These are phyloP conservation scores for Aradus depressus DNA, from an alignment of 2,888 invertebrate species.

Conservation along the genomic window DNA sequence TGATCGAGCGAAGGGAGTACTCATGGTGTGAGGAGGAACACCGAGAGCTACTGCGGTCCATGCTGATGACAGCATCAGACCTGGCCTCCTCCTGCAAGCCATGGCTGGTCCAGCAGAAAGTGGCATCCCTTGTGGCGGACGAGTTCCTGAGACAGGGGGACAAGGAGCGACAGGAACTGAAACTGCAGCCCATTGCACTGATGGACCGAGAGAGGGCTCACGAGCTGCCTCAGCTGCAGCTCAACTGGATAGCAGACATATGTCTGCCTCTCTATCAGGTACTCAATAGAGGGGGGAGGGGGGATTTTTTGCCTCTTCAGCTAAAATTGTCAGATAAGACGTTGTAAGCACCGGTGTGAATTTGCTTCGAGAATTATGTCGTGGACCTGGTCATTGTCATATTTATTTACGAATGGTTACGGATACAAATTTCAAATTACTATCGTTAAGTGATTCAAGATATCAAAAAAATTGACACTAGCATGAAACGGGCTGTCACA, in stretches of 20 bases:
- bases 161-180: conserved; percentile 41
- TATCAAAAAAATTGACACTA: no score
- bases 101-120: conserved; percentile 45
- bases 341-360: no score
- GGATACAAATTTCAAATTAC: not conserved
- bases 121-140: conserved; percentile 42
- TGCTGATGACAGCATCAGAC: conserved; percentile 48
- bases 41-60: conserved; percentile 39
- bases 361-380: no score
- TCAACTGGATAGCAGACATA: conserved; percentile 38
- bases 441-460: no score
- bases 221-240: conserved; percentile 46
- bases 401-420: not conserved
- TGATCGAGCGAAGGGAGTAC: conserved; percentile 38
- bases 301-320: no score
- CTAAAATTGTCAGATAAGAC: no score
- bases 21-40: conserved; percentile 39
- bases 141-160: conserved; percentile 45
- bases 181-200: conserved; percentile 44
- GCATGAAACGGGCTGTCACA: no score
- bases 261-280: conserved; percentile 43
- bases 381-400: not conserved
- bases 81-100: conserved; percentile 48
- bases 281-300: conserved; percentile 16
- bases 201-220: conserved; percentile 47